Evolutionary conservation across 2,888 invertebrate genomes (phyloP), one percentile per base, ranked within the genome.

Genomic region (Hypercompe scribonia): DNA sequence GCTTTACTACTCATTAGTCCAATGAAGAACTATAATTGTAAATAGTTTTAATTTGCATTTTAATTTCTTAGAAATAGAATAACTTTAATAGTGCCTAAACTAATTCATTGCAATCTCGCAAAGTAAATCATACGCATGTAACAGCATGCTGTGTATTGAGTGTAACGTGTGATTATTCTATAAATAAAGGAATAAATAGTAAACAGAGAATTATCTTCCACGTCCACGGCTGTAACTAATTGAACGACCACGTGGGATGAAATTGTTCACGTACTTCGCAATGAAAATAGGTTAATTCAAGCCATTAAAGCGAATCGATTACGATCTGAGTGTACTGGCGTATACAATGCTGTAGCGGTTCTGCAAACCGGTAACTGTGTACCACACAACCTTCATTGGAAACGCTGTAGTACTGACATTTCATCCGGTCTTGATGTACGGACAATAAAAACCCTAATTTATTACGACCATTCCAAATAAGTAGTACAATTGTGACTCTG

Each of bases 401-500:
- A 81, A 79, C 77, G 74, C 79, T 75, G 74, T 74, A 73, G 78
- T 79, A 82, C 87, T 28, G 31, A 42, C 58, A 33, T 67, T 84
- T 74, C 83, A 86, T 88, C 89, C 85, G 78, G 80, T 89, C 90
- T 88, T 88, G 80, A 81, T 85, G 77, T 81, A 78, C 65, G 73
- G 73, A 84, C 85, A 81, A 86, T 91, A 90, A 84, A 84, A 80
- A 75, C 74, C 72, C 75, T 76, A 84, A 84, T 92, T 89, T 89
- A 90, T 90, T 85, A 82, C 83, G 79, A 72, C 77, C 84, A 81
- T 87, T 86, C 80, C 84, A 81, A 77, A 85, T 88, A 89, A 89
- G 86, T 89, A 87, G 88, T 87, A 87, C 88, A 89, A 89, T 91
- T 82, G 82, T 87, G 86, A 84, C 84, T 74, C 69, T 73, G 82